phyloP scores from a whole-genome alignment of 2,797 vertebrate species.

The Apogon talboti region DNA sequence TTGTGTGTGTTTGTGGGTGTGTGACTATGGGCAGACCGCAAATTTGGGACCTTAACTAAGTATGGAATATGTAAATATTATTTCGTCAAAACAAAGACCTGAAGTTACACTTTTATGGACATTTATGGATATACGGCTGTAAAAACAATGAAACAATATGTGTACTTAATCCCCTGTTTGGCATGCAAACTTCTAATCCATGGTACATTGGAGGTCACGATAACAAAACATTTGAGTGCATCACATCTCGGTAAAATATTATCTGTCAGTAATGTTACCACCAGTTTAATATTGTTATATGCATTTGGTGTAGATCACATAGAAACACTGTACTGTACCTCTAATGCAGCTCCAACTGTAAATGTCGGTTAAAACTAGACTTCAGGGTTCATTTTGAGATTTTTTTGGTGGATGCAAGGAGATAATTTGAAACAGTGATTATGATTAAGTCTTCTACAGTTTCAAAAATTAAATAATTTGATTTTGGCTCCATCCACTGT shows the following conservation, averaged over 20 bases:
- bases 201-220: not conserved
- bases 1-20: constrained; percentile 83
- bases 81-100: constrained; percentile 60
- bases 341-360: not conserved
- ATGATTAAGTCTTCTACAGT: no score
- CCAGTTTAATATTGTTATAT: not conserved
- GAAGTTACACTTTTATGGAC: constrained; percentile 27
- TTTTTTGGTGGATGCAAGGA: no score
- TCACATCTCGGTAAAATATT: no score
- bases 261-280: no score
- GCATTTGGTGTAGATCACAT: not conserved
- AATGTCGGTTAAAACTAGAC: not conserved
- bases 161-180: not conserved
- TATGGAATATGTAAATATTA: constrained; percentile 72
- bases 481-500: no score
- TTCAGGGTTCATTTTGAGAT: not conserved
- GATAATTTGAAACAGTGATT: no score
- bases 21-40: constrained; percentile 76
- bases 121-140: constrained; percentile 9
- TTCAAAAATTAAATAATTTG: no score
- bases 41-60: constrained; percentile 66
- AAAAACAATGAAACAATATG: not conserved
- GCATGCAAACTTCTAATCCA: not conserved
- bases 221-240: not conserved
- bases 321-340: not conserved